Conservation (phyloP, 30 jellyfish, hydroid and myxozoan species). For the Hydractinia echinata region DNA sequence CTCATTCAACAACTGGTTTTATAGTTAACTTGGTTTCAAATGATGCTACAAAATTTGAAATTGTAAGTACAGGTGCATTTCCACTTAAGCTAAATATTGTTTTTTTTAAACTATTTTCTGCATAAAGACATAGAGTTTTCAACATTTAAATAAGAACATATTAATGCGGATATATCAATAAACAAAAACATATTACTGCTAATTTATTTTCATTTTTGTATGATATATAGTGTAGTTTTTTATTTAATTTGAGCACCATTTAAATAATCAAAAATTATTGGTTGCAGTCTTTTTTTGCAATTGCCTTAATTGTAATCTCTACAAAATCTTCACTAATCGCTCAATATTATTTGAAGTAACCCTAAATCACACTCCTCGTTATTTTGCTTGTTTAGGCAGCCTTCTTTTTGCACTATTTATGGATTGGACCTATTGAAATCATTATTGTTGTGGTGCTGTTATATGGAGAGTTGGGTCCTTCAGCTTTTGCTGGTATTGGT, state of each 20-base stretch:
- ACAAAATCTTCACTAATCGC: not conserved
- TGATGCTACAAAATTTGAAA: conserved; percentile 63
- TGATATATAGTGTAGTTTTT: no score
- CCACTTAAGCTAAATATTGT: no score
- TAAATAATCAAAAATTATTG: no score
- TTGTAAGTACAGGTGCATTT: conserved; percentile 28
- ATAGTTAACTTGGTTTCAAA: conserved; percentile 72
- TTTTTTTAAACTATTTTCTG: no score
- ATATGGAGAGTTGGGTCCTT: conserved; percentile 66
- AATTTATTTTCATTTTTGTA: no score
- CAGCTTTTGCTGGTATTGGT: conserved; percentile 79
- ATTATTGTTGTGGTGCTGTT: conserved; percentile 33
- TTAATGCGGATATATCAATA: no score
- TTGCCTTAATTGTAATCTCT: not conserved
- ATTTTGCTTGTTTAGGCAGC: conserved; percentile 49
- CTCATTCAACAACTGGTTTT: conserved; percentile 68
- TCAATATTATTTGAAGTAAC: not conserved
- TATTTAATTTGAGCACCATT: no score
- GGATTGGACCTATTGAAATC: conserved; percentile 67
- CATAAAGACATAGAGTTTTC: no score
- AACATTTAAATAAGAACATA: no score
- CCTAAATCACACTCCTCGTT: not conserved
- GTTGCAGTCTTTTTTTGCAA: no score
- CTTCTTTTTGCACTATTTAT: conserved; percentile 61
- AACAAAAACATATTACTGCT: no score